Percentiles rank a stretch among this genome's conserved stretches.
Evolutionary conservation across 2,113 vertebrate genomes (phyloP).

Genomic region (Scomber japonicus): DNA sequence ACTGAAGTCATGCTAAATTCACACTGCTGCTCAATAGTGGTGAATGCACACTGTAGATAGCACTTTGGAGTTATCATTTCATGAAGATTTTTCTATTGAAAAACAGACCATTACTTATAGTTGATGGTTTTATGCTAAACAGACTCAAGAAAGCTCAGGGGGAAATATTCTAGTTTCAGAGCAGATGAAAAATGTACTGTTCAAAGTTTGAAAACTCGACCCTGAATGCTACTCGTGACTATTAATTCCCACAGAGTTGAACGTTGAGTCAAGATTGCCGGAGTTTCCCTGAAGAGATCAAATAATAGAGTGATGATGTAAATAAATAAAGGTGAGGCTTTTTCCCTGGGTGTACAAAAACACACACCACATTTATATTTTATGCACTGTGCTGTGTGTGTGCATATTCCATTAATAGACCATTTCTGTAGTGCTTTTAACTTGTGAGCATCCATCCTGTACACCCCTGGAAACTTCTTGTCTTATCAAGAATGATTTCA

Average conservation of each 20-base stretch:
- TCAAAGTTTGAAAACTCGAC: constrained; percentile 44
- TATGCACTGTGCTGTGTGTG: constrained; percentile 33
- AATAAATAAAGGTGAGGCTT: constrained; percentile 58
- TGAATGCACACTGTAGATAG: neutral
- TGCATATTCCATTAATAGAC: constrained; percentile 8
- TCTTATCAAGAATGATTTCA: constrained; percentile 1
- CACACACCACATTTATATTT: constrained; percentile 58
- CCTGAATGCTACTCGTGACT: constrained; percentile 35
- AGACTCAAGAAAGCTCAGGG: constrained; percentile 24
- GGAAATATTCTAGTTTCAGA: constrained; percentile 54
- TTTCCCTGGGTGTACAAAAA: constrained; percentile 30
- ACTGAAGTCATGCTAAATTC: neutral
- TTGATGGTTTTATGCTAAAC: constrained; percentile 55
- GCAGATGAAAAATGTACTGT: constrained; percentile 64
- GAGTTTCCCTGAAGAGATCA: constrained; percentile 47
- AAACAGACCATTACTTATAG: constrained; percentile 9
- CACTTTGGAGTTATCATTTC: constrained; percentile 17
- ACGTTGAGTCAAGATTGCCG: constrained; percentile 33
- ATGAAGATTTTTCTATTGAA: constrained; percentile 22
- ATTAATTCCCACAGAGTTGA: constrained; percentile 42
- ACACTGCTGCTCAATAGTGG: neutral
- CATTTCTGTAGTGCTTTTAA: constrained; percentile 13
- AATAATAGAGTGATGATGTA: constrained; percentile 48
- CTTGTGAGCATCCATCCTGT: neutral
- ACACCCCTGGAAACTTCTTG: neutral